Conservation (phyloP, 2,797 vertebrate species). For the Schizopygopsis malacanthus region DNA sequence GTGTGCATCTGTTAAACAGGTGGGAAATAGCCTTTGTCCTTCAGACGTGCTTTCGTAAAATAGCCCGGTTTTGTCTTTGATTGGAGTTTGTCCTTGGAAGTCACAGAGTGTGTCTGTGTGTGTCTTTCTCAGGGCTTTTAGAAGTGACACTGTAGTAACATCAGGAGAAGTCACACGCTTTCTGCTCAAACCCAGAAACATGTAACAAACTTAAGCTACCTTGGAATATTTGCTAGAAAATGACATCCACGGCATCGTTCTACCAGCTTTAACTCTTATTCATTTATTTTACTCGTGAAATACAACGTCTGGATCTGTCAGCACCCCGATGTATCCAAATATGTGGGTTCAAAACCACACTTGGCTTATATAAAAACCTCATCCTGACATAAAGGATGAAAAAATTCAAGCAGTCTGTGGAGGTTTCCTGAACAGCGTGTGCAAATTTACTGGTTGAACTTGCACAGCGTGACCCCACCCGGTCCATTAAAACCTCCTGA, state of each 20-base stretch:
- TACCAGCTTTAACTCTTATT: background rate
- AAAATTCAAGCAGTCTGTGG: background rate
- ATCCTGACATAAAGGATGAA: constrained; percentile 20
- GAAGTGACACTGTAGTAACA: background rate
- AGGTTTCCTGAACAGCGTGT: constrained; percentile 12
- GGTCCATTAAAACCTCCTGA: constrained; percentile 3
- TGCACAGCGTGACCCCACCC: background rate
- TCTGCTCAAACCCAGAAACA: background rate
- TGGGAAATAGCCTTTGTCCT: constrained; percentile 48
- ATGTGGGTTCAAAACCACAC: constrained; percentile 24
- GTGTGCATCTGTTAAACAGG: background rate
- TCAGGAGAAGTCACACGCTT: background rate
- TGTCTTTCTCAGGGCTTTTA: constrained; percentile 2
- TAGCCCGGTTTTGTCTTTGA: constrained; percentile 43
- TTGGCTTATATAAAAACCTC: constrained; percentile 38
- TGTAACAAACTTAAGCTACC: background rate
- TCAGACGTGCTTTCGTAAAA: constrained; percentile 37
- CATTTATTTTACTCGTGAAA: background rate
- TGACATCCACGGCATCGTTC: background rate
- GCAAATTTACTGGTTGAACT: constrained; percentile 13
- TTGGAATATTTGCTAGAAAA: background rate
- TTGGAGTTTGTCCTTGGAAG: constrained; percentile 46
- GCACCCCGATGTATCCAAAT: constrained; percentile 11
- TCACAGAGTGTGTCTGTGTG: background rate
- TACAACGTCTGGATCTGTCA: constrained; percentile 27